Percentiles rank a stretch among this genome's conserved stretches.
Evolutionary conservation across 2,113 vertebrate genomes (phyloP).

Genomic region (Platanista minor): DNA sequence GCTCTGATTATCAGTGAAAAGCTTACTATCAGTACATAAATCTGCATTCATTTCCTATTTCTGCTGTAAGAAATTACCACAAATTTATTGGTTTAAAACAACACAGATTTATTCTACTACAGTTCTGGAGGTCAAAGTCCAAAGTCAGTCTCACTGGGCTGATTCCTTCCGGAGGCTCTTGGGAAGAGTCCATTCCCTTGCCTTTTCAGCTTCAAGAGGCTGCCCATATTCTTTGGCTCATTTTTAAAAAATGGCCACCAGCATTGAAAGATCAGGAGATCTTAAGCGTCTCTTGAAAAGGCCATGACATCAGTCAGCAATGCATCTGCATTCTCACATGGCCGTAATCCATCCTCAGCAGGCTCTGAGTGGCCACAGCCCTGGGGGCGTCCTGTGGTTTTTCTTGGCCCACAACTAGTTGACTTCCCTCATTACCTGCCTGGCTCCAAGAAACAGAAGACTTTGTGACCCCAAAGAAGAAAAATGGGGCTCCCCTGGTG

Average conservation of each 20-base stretch:
- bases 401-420: too few relatives aligned
- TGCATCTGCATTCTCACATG: accelerated
- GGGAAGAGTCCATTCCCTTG: not conserved
- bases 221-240: too few relatives aligned
- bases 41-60: not conserved
- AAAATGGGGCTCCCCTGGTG: too few relatives aligned
- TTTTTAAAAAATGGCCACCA: not conserved
- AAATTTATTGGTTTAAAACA: not conserved
- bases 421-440: not conserved
- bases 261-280: not conserved
- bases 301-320: not conserved
- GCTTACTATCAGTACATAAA: not conserved
- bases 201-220: not conserved
- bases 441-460: not conserved
- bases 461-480: not conserved
- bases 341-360: not conserved
- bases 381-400: not conserved
- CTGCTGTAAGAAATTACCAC: not conserved
- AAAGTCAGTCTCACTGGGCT: not conserved
- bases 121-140: not conserved
- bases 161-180: not conserved
- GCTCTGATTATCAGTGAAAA: not conserved
- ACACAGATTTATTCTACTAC: not conserved
- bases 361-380: not conserved
- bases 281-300: not conserved